Conservation (phyloP, 2,113 vertebrate species). For the Colaptes auratus region DNA sequence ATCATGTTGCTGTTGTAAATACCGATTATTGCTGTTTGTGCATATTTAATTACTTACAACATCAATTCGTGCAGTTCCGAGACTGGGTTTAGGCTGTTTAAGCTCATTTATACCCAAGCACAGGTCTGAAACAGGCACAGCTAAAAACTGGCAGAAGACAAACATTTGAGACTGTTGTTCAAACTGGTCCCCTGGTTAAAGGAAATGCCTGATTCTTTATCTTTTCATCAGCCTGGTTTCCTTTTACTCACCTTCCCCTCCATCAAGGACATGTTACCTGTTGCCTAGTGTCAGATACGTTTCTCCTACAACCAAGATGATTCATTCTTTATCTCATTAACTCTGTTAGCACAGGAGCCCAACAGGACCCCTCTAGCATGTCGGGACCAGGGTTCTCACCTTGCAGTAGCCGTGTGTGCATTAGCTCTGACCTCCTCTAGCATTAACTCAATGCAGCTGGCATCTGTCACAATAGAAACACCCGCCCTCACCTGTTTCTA, state of each 20-base stretch:
- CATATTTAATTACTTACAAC: slow-evolving; percentile 75
- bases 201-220: slow-evolving; percentile 86
- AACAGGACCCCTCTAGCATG: slow-evolving; percentile 78
- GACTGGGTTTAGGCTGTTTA: slow-evolving; percentile 66
- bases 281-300: slow-evolving; percentile 76
- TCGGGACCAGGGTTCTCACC: slow-evolving; percentile 71
- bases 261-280: slow-evolving; percentile 76
- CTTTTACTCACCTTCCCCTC: slow-evolving; percentile 70
- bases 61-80: slow-evolving; percentile 75
- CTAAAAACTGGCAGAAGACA: not conserved
- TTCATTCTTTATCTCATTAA: slow-evolving; percentile 68
- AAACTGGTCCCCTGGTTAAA: slow-evolving; percentile 24
- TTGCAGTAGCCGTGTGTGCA: slow-evolving; percentile 76
- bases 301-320: slow-evolving; percentile 68
- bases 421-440: slow-evolving; percentile 80
- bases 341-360: slow-evolving; percentile 67
- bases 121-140: slow-evolving; percentile 50
- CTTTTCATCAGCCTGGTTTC: slow-evolving; percentile 81
- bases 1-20: slow-evolving; percentile 78
- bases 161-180: not conserved
- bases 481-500: slow-evolving; percentile 84
- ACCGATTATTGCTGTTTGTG: slow-evolving; percentile 75
- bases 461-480: slow-evolving; percentile 89
- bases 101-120: slow-evolving; percentile 55
- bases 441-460: slow-evolving; percentile 90